phyloP scores from a whole-genome alignment of 2,797 vertebrate species.

The Parauchenoglanis ngamensis region DNA sequence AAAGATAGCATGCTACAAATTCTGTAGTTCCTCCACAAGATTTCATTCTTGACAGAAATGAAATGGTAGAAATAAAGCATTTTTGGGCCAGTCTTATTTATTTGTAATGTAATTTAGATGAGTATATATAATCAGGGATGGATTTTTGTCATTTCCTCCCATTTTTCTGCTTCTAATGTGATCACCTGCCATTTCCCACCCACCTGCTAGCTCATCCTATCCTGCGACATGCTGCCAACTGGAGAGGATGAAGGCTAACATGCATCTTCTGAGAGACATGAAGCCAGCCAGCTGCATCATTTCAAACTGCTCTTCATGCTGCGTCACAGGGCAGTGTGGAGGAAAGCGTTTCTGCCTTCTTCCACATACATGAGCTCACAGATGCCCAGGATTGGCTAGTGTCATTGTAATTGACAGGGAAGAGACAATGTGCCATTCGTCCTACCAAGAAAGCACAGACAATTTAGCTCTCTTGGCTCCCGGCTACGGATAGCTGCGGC shows the following conservation, averaged over 20 bases:
- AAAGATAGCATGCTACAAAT: constrained; percentile 15
- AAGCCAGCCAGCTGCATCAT: background rate
- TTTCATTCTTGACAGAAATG: background rate
- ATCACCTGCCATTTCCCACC: background rate
- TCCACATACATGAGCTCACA: background rate
- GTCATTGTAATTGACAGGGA: background rate
- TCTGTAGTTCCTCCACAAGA: background rate
- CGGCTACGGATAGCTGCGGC: background rate
- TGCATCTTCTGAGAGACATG: too few species aligned
- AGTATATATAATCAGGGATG: background rate
- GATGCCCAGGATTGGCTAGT: background rate
- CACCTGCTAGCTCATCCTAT: background rate
- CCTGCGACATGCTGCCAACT: background rate
- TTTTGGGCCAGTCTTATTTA: background rate
- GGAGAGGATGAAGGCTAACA: background rate
- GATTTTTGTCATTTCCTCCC: background rate
- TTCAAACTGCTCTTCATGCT: background rate
- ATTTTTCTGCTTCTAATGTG: background rate
- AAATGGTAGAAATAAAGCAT: background rate
- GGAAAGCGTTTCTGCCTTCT: background rate
- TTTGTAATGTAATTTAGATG: background rate
- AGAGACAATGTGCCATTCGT: background rate
- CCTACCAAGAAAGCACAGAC: background rate
- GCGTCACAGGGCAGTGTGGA: background rate
- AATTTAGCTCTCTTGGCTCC: background rate